Evolutionary conservation across 2,888 invertebrate species (phyloP), one percentile per base, ranked within the genome.

Genomic region (Rhamnusium bicolor): DNA sequence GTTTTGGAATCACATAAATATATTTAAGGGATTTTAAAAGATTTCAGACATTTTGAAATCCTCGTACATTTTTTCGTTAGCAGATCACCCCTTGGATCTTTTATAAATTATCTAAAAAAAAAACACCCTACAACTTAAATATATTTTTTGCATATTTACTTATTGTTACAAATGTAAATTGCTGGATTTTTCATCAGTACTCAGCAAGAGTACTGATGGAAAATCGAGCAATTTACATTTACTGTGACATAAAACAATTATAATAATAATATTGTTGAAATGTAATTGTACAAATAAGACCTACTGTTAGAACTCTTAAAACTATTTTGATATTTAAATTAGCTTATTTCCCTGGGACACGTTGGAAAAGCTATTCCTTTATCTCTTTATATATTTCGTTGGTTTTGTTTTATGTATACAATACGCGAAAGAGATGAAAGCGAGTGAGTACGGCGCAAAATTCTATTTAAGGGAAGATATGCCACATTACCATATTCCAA

Each of bases 321-420:
- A 32, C 32, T 58, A 58, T 32, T 58, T 58, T 32, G 12, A 32
- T 32, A 58, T 58, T 58, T 58, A 58, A 58, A 58, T 58, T 58
- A 29, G 32, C 58, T 32, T 32, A 32, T 58, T 2, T 19, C 24
- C 29, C 58, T 18, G n/a, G 16, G 14, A 27, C n/a, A 8, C 29
- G 32, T 32, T 5, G 32, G 18, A 32, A 40, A 40, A 40, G 3
- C 14, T 27, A 32, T 14, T n/a, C 16, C 32, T 58, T 10, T 32
- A 24, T 32, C 32, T 58, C 32, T 58, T 58, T 29, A 54, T 21
- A 24, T 54, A 27, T 27, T 56, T 27, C 14, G 24, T 56, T n/a
- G 54, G 27, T 56, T 56, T 56, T n/a, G 54, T 56, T 56, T 56
- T 56, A 56, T 56, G 16, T 56, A 56, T 14, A 56, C 27, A 56